These are phyloP conservation scores for Istiophorus platypterus DNA, from an alignment of 2,113 vertebrate genomes.

Conservation along the genomic window DNA sequence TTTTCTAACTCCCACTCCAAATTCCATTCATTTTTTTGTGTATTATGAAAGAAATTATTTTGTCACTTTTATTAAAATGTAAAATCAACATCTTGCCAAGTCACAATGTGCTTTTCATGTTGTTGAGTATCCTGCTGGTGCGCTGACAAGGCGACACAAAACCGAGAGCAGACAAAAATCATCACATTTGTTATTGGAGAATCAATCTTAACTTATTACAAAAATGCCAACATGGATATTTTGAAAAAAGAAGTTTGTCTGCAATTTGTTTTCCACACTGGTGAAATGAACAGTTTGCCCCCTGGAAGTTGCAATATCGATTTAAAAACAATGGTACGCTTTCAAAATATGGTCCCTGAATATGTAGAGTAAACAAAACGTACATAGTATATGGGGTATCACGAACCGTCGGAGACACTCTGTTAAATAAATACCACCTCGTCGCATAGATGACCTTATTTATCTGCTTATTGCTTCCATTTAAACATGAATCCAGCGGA, in stretches of 20 bases:
- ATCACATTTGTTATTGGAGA: neutral
- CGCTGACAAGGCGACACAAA: neutral
- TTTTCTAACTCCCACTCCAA: neutral
- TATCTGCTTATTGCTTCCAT: neutral
- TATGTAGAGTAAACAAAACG: neutral
- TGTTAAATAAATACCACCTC: no score
- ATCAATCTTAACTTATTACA: neutral
- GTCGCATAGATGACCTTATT: neutral
- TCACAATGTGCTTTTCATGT: neutral
- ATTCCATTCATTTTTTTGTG: neutral
- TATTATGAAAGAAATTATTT: neutral
- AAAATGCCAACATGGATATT: neutral
- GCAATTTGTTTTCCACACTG: no score
- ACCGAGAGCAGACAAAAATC: neutral
- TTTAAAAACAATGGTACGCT: neutral
- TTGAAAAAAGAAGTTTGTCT: neutral
- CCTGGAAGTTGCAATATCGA: no score
- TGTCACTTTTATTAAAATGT: neutral
- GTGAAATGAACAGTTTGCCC: no score
- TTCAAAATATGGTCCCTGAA: no score
- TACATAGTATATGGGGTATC: no score
- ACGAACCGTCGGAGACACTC: no score
- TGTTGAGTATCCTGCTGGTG: neutral
- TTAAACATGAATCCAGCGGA: neutral
- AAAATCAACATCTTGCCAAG: conserved; percentile 13